Evolutionary conservation across 2,797 vertebrate genomes (phyloP).

Genomic region (Syndactyla subalaris): DNA sequence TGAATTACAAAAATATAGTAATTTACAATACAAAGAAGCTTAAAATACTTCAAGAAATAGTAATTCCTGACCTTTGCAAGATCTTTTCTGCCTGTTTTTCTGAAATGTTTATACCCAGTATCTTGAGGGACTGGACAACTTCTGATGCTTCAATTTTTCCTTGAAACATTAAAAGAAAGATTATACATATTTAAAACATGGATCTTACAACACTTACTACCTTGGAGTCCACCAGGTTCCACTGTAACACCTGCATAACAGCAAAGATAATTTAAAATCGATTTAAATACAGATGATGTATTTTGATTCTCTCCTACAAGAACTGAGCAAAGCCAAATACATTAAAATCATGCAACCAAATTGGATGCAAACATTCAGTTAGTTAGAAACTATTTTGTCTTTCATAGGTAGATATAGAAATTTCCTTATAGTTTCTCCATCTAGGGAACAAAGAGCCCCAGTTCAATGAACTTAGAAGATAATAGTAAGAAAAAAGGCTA

Average conservation of each 20-base stretch:
- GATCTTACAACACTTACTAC: neutral
- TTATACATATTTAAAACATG: neutral
- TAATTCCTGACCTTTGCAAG: slow-evolving; percentile 85
- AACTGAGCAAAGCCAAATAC: neutral
- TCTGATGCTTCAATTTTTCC: slow-evolving; percentile 88
- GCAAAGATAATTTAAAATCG: neutral
- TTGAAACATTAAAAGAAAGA: slow-evolving; percentile 70
- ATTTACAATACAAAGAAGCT: neutral
- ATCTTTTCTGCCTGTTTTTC: slow-evolving; percentile 88
- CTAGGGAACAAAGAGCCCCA: neutral
- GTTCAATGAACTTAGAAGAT: neutral
- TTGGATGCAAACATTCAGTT: neutral
- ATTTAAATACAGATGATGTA: neutral
- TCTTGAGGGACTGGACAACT: slow-evolving; percentile 89
- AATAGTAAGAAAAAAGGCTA: neutral
- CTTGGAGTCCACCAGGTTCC: neutral
- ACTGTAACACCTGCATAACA: neutral
- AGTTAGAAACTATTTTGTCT: neutral
- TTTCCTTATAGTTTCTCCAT: neutral
- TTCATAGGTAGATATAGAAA: neutral
- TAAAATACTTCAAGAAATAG: neutral
- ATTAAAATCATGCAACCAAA: neutral
- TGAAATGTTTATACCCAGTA: slow-evolving; percentile 87
- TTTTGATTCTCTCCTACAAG: neutral
- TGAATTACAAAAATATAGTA: neutral